A percentile compares a stretch with the other conserved stretches of the same genome.
Conservation (phyloP, 2,797 vertebrate species). For the Pampus argenteus region DNA sequence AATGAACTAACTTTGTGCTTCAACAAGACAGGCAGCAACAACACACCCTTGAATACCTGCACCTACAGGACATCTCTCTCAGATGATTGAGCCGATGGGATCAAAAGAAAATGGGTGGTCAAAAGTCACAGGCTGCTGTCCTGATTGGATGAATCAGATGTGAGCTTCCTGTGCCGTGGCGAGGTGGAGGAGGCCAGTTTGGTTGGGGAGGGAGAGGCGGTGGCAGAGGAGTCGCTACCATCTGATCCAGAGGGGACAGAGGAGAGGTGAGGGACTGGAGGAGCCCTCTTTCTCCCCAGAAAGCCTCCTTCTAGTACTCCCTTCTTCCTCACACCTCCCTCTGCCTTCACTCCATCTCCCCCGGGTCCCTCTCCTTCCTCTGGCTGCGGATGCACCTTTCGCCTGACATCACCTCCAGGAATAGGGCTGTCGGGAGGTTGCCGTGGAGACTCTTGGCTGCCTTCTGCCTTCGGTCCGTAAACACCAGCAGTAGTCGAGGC, state of each 20-base stretch:
- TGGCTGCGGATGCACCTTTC: slow-evolving; percentile 75
- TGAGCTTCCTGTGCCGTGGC: slow-evolving; percentile 90
- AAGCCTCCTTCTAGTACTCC: slow-evolving; percentile 91
- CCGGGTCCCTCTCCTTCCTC: slow-evolving; percentile 88
- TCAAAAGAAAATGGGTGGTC: not conserved
- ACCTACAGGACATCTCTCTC: not conserved
- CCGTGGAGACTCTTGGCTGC: slow-evolving; percentile 75
- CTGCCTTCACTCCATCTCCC: slow-evolving; percentile 83
- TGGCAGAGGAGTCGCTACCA: slow-evolving; percentile 90
- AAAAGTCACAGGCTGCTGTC: slow-evolving; percentile 83
- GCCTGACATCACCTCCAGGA: slow-evolving; percentile 83
- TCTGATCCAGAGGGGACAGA: slow-evolving; percentile 84
- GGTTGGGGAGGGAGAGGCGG: slow-evolving; percentile 93
- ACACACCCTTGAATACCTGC: not conserved
- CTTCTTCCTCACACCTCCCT: slow-evolving; percentile 88
- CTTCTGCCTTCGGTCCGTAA: slow-evolving; percentile 66
- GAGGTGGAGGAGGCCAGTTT: slow-evolving; percentile 88
- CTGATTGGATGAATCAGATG: slow-evolving; percentile 85
- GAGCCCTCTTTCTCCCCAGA: slow-evolving; percentile 89
- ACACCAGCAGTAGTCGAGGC: slow-evolving; percentile 13
- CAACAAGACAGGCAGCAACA: slow-evolving; percentile 8
- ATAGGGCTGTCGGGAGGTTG: slow-evolving; percentile 81
- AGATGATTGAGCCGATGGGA: slow-evolving; percentile 13
- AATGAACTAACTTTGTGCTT: slow-evolving; percentile 25
- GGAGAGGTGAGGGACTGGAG: slow-evolving; percentile 86